phyloP scores from a whole-genome alignment of 2,888 invertebrate species.

The Argyresthia goedartella region DNA sequence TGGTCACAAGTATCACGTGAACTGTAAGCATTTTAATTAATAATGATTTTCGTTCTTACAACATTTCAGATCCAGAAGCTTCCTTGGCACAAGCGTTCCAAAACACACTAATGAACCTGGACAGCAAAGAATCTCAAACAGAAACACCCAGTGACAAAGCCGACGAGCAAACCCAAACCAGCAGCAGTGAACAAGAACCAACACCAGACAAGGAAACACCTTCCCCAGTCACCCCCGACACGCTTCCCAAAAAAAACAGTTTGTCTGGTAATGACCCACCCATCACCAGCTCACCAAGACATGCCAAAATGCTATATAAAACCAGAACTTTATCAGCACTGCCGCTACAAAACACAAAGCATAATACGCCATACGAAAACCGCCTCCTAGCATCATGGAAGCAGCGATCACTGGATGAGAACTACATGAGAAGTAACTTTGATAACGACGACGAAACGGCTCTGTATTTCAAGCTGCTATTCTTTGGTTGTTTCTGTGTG shows the following conservation, averaged over 20 bases:
- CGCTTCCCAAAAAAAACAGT: constrained; percentile 33
- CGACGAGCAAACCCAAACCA: constrained; percentile 28
- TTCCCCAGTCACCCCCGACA: constrained; percentile 40
- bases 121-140: constrained; percentile 17
- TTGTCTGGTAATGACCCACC: constrained; percentile 38
- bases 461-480: constrained; percentile 80
- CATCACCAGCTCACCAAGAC: constrained; percentile 41
- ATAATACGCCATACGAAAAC: constrained; percentile 40
- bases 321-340: constrained; percentile 56
- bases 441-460: constrained; percentile 73
- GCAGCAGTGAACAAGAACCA: constrained; percentile 37
- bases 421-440: constrained; percentile 51
- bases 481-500: constrained; percentile 87
- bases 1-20: neutral
- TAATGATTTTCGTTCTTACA: neutral
- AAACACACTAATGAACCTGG: constrained; percentile 33
- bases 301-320: constrained; percentile 53
- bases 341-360: constrained; percentile 43
- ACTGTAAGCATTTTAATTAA: neutral
- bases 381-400: constrained; percentile 43
- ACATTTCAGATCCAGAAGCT: constrained; percentile 48
- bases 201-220: constrained; percentile 46
- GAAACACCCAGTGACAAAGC: constrained; percentile 26
- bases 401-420: constrained; percentile 52
- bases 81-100: constrained; percentile 41